Base-by-base conservation (phyloP, 2,113 vertebrate genomes). In the Vidua chalybeata region DNA sequence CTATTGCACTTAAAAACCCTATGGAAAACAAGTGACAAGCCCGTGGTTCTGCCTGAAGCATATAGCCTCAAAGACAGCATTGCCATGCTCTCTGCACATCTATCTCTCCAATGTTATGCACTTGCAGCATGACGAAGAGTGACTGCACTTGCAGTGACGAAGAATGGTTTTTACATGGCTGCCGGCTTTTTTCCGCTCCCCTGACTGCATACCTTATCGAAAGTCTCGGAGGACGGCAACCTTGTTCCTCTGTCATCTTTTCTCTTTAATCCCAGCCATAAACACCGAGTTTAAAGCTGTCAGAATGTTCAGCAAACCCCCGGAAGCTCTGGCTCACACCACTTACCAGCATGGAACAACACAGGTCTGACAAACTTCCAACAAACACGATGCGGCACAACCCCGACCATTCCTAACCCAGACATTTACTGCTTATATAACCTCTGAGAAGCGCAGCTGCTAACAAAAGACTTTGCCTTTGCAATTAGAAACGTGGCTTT, bases 51-150 rank as follows among this genome's bases (percentile, higher is more conserved):
- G 64, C 54, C 14, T n/a, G 81, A 49, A 66, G 71, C 24, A 21
- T 6, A 7, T 1, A 30, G 54, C 41, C 51, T 33, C 78, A 52
- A 23, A 54, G 75, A 27, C 0, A n/a, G 33, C 45, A 13, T 0
- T 11, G 49, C 85, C 52, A 31, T 0, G 5, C 33, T 39, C 84
- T 6, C 1, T 2, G 43, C 24, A 31, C 3, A 31, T 5, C n/a
- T 59, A 30, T 6, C n/a, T 8, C 14, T 4, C 19, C 35, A n/a
- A 11, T 3, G 4, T 4, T 9, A 30, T 1, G 19, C 52, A 18
- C 39, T 43, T 2, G 17, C 39, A n/a, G 20, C 20, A 15, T 8
- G 41, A 48, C 0, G 3, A 80, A 15, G 3, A 7, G 15, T 10
- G 35, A 35, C 35, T 1, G 19, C 52, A 18, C 39, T 43, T 2